phyloP scores from a whole-genome alignment of 2,888 invertebrate species.

The Loripinus fragilis region DNA sequence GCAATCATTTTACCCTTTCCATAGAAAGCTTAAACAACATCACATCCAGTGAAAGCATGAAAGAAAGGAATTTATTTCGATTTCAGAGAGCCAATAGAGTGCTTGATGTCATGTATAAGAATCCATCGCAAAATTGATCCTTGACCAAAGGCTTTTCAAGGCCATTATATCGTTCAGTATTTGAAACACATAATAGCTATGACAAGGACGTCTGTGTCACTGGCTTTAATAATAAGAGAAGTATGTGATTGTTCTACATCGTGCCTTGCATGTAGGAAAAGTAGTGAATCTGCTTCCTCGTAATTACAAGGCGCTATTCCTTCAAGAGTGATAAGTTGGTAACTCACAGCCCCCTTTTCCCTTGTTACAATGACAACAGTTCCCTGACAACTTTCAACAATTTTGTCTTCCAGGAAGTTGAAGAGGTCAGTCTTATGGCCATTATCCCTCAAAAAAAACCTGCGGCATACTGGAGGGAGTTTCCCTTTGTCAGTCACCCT shows the following conservation, averaged over 20 bases:
- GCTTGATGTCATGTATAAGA: constrained; percentile 51
- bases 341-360: constrained; percentile 1
- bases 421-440: constrained; percentile 58
- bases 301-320: constrained; percentile 26
- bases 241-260: constrained; percentile 22
- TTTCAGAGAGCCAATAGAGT: constrained; percentile 49
- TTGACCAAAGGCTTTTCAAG: constrained; percentile 54
- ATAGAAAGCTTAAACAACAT: constrained; percentile 55
- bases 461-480: constrained; percentile 43
- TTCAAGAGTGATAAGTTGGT: constrained; percentile 6
- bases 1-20: constrained; percentile 60
- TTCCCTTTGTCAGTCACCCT: constrained; percentile 30
- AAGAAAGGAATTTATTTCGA: constrained; percentile 48
- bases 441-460: constrained; percentile 34
- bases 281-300: constrained; percentile 35
- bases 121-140: constrained; percentile 48
- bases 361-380: constrained; percentile 11
- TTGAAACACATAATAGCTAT: constrained; percentile 28
- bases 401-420: constrained; percentile 25
- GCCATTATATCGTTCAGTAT: constrained; percentile 25
- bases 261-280: constrained; percentile 42
- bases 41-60: constrained; percentile 55
- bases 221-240: constrained; percentile 41
- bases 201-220: constrained; percentile 46
- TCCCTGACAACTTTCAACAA: not conserved